Percentiles rank a stretch among this genome's conserved stretches.
Evolutionary conservation across 2,113 vertebrate species (phyloP).

Genomic region (Tetrao urogallus): DNA sequence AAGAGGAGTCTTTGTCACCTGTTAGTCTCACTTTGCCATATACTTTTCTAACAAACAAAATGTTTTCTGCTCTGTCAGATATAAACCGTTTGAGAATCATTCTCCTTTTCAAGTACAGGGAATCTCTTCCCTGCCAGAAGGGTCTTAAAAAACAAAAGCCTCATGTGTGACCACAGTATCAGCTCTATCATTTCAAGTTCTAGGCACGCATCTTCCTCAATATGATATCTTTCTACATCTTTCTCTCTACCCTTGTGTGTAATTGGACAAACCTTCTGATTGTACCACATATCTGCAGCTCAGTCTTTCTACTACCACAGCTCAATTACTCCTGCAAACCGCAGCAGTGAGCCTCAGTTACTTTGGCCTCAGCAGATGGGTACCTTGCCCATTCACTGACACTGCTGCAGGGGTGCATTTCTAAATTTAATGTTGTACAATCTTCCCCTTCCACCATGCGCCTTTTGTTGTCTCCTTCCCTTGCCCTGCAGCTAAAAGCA

Average conservation of each 20-base stretch:
- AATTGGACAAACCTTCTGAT: background rate
- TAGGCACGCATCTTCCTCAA: background rate
- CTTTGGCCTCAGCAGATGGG: background rate
- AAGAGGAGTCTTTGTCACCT: background rate
- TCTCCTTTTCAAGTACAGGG: background rate
- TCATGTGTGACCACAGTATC: background rate
- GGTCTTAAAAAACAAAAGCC: background rate
- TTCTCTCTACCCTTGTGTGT: background rate
- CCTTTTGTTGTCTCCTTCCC: background rate
- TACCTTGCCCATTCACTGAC: background rate
- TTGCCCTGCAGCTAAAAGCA: background rate
- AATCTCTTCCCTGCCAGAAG: background rate
- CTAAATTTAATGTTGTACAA: fast-evolving
- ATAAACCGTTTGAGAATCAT: background rate
- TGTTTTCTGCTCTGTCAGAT: background rate
- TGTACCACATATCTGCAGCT: background rate
- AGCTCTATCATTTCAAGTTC: background rate
- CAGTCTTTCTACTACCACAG: background rate
- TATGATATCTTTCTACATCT: background rate
- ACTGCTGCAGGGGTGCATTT: background rate
- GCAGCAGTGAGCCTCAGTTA: background rate
- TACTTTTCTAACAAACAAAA: background rate
- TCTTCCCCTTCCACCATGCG: background rate
- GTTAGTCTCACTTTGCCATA: background rate
- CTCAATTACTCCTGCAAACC: background rate